phyloP scores from a whole-genome alignment of 2,797 vertebrate genomes.

The Mormyrus hasselquistii region DNA sequence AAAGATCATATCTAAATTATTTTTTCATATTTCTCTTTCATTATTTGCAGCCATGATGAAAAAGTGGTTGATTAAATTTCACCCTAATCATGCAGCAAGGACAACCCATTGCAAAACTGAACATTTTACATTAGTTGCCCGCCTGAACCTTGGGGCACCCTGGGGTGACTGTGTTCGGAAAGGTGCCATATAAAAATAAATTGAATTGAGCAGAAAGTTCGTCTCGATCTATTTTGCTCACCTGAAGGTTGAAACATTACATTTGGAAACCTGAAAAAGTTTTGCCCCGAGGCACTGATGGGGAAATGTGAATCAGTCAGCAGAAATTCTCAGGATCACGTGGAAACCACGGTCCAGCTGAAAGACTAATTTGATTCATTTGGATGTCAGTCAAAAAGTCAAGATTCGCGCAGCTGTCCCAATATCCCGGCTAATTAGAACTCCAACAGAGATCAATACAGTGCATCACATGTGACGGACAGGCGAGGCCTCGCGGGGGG shows the following conservation, averaged over 20 bases:
- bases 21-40: neutral
- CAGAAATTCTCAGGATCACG: neutral
- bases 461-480: neutral
- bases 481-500: neutral
- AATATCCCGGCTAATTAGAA: neutral
- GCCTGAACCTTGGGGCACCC: neutral
- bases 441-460: neutral
- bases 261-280: neutral
- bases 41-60: neutral
- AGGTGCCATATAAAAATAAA: neutral
- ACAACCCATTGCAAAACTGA: neutral
- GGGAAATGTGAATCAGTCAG: neutral
- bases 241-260: neutral
- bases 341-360: neutral
- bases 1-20: neutral
- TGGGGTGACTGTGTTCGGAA: neutral
- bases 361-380: neutral
- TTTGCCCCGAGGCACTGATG: neutral
- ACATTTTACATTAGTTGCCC: neutral
- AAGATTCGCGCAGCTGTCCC: neutral
- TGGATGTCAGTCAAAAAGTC: neutral
- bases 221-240: neutral
- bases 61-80: neutral
- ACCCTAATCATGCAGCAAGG: neutral
- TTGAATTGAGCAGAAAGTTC: neutral